These are phyloP conservation scores for Sander vitreus DNA, from an alignment of 2,113 vertebrate species.

Conservation along the genomic window DNA sequence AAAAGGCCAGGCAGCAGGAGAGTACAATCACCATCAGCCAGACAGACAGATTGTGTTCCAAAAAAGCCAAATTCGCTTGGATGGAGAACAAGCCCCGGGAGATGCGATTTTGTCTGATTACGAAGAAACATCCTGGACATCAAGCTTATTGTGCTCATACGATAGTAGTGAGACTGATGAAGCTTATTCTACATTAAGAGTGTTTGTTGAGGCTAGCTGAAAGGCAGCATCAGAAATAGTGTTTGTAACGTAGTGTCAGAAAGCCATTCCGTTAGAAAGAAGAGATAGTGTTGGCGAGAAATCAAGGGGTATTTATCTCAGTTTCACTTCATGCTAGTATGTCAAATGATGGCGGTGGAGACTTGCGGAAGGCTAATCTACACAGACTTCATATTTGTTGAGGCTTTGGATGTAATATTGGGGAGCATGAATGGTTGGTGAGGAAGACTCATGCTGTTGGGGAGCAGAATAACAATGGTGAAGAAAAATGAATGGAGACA, in stretches of 20 bases:
- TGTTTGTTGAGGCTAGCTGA: conserved; percentile 20
- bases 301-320: conserved; percentile 31
- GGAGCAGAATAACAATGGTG: conserved; percentile 37
- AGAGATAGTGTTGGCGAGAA: conserved; percentile 14
- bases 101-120: conserved; percentile 63
- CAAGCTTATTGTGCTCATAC: conserved; percentile 46
- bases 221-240: neutral
- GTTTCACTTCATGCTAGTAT: conserved; percentile 31
- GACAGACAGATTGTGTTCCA: conserved; percentile 53
- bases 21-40: conserved; percentile 63
- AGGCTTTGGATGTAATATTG: conserved; percentile 25
- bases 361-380: conserved; percentile 39
- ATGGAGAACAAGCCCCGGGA: conserved; percentile 56
- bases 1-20: conserved; percentile 46
- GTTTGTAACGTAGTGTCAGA: conserved; percentile 23
- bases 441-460: conserved; percentile 1
- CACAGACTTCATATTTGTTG: conserved; percentile 40
- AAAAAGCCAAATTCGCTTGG: conserved; percentile 64
- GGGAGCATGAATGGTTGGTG: conserved; percentile 27
- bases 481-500: conserved; percentile 39
- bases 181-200: conserved; percentile 7
- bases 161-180: conserved; percentile 19
- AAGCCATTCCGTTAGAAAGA: conserved; percentile 14
- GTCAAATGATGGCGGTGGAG: conserved; percentile 35
- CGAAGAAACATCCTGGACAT: conserved; percentile 54